Evolutionary conservation across 2,888 invertebrate genomes (phyloP).

Genomic region (Ganaspis brasiliensis): DNA sequence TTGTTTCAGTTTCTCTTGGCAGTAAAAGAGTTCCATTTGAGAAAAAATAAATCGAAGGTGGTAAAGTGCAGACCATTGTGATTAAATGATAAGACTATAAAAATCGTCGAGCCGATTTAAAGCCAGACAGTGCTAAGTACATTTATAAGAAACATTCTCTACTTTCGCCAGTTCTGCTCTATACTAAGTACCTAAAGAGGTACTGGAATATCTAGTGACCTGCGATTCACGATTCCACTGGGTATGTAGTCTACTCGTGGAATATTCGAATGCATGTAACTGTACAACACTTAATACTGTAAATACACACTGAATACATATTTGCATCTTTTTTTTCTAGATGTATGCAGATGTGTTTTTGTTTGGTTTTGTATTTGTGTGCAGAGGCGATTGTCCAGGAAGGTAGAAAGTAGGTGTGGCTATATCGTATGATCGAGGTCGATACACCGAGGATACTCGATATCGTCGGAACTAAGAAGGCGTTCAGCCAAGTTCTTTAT

Average conservation of each 20-base stretch:
- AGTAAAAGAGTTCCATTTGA: too few species aligned
- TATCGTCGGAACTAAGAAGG: slow-evolving; percentile 54
- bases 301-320: slow-evolving; percentile 13
- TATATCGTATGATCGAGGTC: slow-evolving; percentile 67
- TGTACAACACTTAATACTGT: slow-evolving; percentile 11
- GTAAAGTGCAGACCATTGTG: background rate
- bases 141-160: slow-evolving; percentile 17
- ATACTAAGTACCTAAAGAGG: background rate
- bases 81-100: slow-evolving; percentile 15
- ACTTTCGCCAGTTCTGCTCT: slow-evolving; percentile 27
- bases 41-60: background rate
- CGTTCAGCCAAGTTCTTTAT: slow-evolving; percentile 52
- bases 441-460: slow-evolving; percentile 64
- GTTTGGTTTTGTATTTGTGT: slow-evolving; percentile 11
- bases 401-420: slow-evolving; percentile 74
- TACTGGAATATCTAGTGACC: slow-evolving; percentile 8
- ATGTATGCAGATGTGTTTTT: slow-evolving; percentile 15
- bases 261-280: background rate
- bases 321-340: slow-evolving; percentile 3
- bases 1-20: too few species aligned
- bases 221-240: slow-evolving; percentile 23
- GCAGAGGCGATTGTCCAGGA: slow-evolving; percentile 63
- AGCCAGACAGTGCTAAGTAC: background rate
- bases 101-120: background rate
- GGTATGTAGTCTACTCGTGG: background rate